Evolutionary conservation across 2,888 invertebrate genomes (phyloP).

Genomic region (Dryobota labecula): DNA sequence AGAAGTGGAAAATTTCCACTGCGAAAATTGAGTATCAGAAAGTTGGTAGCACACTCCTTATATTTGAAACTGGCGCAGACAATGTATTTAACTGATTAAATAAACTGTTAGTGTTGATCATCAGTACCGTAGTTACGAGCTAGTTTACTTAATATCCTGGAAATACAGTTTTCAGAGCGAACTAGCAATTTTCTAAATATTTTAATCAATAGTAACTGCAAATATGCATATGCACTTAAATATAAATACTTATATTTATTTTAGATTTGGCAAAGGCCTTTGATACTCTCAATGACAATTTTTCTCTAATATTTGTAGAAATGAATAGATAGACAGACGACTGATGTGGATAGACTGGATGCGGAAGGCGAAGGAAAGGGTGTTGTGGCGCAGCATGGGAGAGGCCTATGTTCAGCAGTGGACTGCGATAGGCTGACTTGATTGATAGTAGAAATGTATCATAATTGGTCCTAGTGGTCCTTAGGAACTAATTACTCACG

Average conservation of each 20-base stretch:
- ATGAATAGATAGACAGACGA: too few species aligned
- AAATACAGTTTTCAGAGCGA: neutral
- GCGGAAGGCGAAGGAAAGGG: too few species aligned
- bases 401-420: too few species aligned
- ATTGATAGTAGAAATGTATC: too few species aligned
- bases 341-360: too few species aligned
- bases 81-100: constrained; percentile 7
- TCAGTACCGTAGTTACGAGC: neutral
- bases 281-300: neutral
- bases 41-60: neutral
- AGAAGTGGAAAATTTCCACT: neutral
- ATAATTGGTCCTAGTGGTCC: neutral
- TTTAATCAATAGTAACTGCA: neutral
- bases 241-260: neutral
- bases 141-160: neutral
- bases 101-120: constrained; percentile 2
- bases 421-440: too few species aligned
- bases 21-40: neutral
- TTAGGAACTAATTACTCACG: constrained; percentile 91
- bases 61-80: neutral
- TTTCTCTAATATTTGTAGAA: too few species aligned
- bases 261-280: constrained; percentile 15
- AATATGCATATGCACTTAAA: too few species aligned
- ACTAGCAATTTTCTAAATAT: neutral
- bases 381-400: too few species aligned